Conservation (phyloP, 2,113 vertebrate genomes). For the Nannobrachium achirus region DNA sequence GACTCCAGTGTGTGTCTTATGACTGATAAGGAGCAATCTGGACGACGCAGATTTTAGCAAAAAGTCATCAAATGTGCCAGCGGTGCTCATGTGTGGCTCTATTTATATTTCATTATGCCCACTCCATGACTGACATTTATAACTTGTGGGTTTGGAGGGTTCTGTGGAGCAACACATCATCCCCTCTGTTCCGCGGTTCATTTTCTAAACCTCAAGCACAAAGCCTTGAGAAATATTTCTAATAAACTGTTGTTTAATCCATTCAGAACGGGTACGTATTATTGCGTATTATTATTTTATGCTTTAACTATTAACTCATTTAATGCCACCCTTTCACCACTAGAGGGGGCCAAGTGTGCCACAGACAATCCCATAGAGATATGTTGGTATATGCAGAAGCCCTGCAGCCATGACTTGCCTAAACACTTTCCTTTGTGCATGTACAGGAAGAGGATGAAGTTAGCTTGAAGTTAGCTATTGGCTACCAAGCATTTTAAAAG, state of each 20-base stretch:
- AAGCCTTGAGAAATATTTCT: conserved; percentile 61
- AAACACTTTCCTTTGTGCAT: no score
- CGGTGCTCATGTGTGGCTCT: conserved; percentile 70
- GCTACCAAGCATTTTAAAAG: no score
- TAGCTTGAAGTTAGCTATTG: no score
- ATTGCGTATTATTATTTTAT: no score
- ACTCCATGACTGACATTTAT: conserved; percentile 80
- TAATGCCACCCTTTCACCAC: no score
- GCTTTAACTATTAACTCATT: no score
- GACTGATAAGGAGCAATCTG: conserved; percentile 77
- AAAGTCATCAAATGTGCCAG: conserved; percentile 75
- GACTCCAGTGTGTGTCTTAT: conserved; percentile 68
- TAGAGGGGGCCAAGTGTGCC: no score
- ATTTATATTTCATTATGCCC: conserved; percentile 81
- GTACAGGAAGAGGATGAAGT: no score
- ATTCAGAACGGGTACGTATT: no score
- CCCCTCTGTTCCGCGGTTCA: conserved; percentile 57
- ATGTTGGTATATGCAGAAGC: no score
- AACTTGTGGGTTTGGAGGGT: conserved; percentile 72
- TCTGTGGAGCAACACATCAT: conserved; percentile 69
- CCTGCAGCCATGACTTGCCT: no score
- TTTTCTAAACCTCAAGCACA: conserved; percentile 54
- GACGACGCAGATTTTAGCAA: conserved; percentile 71
- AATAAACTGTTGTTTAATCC: conserved; percentile 78
- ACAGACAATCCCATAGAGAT: no score